Percentiles rank a stretch among this genome's conserved stretches.
phyloP scores from a whole-genome alignment of 2,888 invertebrate genomes.

The Sturmia bella region DNA sequence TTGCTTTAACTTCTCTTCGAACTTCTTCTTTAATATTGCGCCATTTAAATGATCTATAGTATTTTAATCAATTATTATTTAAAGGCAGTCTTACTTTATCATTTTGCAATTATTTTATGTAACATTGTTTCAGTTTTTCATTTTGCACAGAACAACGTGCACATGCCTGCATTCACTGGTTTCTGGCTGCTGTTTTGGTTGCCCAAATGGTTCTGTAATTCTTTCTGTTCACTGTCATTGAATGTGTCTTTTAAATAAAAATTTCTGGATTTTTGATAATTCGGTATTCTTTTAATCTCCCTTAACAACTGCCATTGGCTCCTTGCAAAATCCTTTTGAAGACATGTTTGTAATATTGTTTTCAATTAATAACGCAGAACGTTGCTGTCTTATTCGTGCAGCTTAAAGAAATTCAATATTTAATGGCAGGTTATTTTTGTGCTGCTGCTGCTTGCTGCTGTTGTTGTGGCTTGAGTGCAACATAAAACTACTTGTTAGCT shows the following conservation, averaged over 20 bases:
- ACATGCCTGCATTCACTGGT: neutral
- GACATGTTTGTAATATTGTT: conserved; percentile 32
- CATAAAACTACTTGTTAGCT: conserved; percentile 44
- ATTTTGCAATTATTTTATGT: conserved; percentile 30
- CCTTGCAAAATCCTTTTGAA: conserved; percentile 27
- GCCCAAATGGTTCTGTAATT: conserved; percentile 47
- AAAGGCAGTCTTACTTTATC: conserved; percentile 16
- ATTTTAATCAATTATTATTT: conserved; percentile 55
- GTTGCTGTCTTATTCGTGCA: neutral
- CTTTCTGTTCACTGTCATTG: conserved; percentile 60
- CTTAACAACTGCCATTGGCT: conserved; percentile 3
- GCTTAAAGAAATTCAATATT: conserved; percentile 8
- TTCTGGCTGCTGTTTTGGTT: conserved; percentile 34
- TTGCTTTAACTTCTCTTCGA: neutral
- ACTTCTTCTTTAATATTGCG: neutral
- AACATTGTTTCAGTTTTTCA: conserved; percentile 26
- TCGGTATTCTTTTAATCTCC: conserved; percentile 45
- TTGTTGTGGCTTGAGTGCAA: neutral
- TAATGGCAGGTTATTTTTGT: conserved; percentile 20
- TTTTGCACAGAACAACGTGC: conserved; percentile 11
- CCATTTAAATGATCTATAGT: conserved; percentile 21
- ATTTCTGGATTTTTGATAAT: conserved; percentile 53
- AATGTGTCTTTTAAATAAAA: conserved; percentile 60
- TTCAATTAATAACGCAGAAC: conserved; percentile 54
- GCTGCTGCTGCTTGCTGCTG: neutral